Percentiles rank a stretch among this genome's conserved stretches.
Conservation (phyloP, 92 coral and sea anemone genomes). For the Phenganax subtilis region DNA sequence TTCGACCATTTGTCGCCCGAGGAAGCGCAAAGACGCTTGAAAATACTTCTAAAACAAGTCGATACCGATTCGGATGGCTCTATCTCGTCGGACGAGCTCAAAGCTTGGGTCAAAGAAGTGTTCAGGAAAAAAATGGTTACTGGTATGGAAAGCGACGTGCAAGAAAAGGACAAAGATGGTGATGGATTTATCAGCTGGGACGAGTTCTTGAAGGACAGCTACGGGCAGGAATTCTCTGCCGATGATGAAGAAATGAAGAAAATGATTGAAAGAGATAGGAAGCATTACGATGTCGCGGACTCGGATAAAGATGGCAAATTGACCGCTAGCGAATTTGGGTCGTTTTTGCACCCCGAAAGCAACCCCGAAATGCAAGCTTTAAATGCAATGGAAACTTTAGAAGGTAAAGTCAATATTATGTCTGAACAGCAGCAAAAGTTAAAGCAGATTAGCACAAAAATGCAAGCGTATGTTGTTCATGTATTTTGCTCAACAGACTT, state of each 20-base stretch:
- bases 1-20: conserved; percentile 86
- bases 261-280: conserved; percentile 60
- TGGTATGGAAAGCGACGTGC: conserved; percentile 72
- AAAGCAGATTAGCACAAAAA: no score
- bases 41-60: conserved; percentile 56
- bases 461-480: no score
- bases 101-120: conserved; percentile 78
- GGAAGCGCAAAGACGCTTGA: conserved; percentile 79
- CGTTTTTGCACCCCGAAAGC: conserved; percentile 85
- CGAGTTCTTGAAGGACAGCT: conserved; percentile 69
- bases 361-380: conserved; percentile 87
- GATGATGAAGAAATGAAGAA: conserved; percentile 74
- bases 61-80: conserved; percentile 73
- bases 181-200: conserved; percentile 78
- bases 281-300: conserved; percentile 85
- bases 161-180: conserved; percentile 66
- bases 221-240: conserved; percentile 52
- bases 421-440: not conserved
- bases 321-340: conserved; percentile 55
- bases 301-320: conserved; percentile 72
- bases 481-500: not conserved
- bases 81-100: conserved; percentile 70
- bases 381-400: conserved; percentile 79
- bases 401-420: conserved; percentile 55
- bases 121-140: conserved; percentile 64